A percentile compares a stretch with the other conserved stretches of the same genome.
Conservation (phyloP, 2,113 vertebrate genomes). For the Chelonoidis abingdonii region DNA sequence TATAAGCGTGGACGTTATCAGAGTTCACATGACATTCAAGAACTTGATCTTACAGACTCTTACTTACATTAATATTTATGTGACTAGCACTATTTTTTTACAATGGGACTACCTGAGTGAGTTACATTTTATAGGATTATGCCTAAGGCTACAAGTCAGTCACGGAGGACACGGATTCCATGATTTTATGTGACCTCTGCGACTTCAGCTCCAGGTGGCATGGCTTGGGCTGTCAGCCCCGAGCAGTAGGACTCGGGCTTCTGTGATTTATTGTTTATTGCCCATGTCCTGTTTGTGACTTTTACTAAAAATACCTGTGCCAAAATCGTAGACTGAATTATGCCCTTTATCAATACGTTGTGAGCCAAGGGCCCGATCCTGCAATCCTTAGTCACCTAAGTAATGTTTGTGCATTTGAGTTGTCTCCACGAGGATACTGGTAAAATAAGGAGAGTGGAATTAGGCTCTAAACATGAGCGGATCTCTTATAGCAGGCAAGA, state of each 20-base stretch:
- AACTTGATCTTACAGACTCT: accelerated
- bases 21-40: neutral
- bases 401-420: neutral
- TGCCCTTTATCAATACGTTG: neutral
- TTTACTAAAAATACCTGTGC: too few species aligned
- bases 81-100: neutral
- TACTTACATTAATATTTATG: neutral
- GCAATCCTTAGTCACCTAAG: neutral
- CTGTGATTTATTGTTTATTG: too few species aligned
- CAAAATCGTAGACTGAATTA: neutral
- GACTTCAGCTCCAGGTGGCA: too few species aligned
- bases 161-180: too few species aligned
- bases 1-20: neutral
- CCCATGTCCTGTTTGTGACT: too few species aligned
- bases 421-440: neutral
- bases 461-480: neutral
- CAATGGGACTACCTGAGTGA: neutral
- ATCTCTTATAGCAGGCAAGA: neutral
- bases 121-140: neutral
- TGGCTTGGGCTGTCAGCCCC: too few species aligned
- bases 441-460: neutral
- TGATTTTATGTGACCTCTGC: too few species aligned
- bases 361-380: accelerated
- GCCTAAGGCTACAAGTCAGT: too few species aligned
- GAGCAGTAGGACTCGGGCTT: too few species aligned